Conservation (phyloP, 2,888 invertebrate species). For the Temnothorax unifasciatus region DNA sequence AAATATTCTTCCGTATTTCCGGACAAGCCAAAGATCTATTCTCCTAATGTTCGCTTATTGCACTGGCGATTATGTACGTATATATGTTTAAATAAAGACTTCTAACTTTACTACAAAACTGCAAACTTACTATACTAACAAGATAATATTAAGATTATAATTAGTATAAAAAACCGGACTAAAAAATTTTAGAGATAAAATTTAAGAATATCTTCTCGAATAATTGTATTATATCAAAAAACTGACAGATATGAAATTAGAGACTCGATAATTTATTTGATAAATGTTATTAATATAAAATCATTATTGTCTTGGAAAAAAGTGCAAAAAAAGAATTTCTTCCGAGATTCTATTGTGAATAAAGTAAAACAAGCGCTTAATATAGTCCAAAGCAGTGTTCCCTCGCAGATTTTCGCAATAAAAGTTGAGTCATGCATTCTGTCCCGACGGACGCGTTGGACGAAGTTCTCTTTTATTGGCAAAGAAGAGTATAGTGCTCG, state of each 20-base stretch:
- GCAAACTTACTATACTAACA: background rate
- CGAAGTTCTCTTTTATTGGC: slow-evolving; percentile 68
- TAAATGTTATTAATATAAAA: background rate
- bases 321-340: background rate
- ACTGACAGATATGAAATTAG: background rate
- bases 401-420: slow-evolving; percentile 20
- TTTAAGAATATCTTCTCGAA: background rate
- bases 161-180: background rate
- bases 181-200: background rate
- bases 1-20: slow-evolving; percentile 40
- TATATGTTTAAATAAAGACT: background rate
- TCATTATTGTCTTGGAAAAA: background rate
- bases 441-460: slow-evolving; percentile 29
- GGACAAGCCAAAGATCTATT: background rate
- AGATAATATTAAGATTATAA: background rate
- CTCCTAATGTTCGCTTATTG: background rate
- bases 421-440: slow-evolving; percentile 37
- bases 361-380: background rate
- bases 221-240: background rate
- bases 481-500: slow-evolving; percentile 75
- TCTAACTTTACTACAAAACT: background rate
- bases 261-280: background rate
- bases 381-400: background rate
- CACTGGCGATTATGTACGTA: background rate
- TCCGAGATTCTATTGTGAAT: background rate